phyloP scores from a whole-genome alignment of 1,140 invertebrate species.

The Caenorhabditis brenneri region DNA sequence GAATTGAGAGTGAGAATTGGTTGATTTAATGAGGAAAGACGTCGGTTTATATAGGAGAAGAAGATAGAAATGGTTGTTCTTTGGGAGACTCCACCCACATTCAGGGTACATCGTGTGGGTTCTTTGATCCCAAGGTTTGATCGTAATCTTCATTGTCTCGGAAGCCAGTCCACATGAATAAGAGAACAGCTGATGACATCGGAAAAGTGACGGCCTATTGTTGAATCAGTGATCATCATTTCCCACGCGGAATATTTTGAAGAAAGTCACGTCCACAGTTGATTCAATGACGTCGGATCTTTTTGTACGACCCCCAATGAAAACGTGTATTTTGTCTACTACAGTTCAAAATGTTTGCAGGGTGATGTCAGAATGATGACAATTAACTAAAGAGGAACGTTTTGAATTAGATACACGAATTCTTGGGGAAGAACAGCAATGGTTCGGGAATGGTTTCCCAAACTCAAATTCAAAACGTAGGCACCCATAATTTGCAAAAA shows the following conservation, averaged over 20 bases:
- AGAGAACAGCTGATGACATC: background rate
- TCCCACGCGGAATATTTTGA: background rate
- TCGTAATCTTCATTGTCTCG: background rate
- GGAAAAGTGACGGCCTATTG: background rate
- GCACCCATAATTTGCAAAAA: too few relatives aligned
- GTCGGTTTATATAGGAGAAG: background rate
- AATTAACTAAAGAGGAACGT: too few relatives aligned
- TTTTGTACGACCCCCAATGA: background rate
- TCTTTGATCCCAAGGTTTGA: background rate
- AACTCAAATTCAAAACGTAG: too few relatives aligned
- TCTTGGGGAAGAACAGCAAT: too few relatives aligned
- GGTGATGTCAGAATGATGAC: background rate
- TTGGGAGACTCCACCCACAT: background rate
- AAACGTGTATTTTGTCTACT: background rate
- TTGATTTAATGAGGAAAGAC: background rate
- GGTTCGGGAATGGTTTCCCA: too few relatives aligned
- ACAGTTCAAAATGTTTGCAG: background rate
- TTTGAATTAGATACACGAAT: too few relatives aligned
- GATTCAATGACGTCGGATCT: background rate
- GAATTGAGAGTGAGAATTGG: background rate
- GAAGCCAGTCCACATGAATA: background rate
- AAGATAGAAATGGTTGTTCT: background rate
- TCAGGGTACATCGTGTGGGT: background rate
- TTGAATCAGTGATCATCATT: background rate
- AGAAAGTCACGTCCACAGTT: background rate